Conservation (phyloP, 2,888 invertebrate genomes). For the Dorcus hopei region DNA sequence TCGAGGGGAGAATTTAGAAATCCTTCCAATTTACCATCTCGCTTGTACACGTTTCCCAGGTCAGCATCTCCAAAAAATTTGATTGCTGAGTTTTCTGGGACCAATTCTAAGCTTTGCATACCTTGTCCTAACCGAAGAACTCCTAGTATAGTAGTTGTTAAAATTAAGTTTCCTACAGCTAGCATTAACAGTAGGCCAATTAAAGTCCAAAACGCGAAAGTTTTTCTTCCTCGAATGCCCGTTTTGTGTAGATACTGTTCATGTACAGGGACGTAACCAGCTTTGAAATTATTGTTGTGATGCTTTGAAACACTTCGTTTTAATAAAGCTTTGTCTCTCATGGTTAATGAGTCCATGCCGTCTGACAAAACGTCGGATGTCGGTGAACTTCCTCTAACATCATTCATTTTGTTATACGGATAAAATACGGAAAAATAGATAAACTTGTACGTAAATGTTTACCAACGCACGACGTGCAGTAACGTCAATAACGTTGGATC, state of each 20-base stretch:
- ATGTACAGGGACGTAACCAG: constrained; percentile 43
- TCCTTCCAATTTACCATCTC: constrained; percentile 64
- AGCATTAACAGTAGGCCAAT: constrained; percentile 67
- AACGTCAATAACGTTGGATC: too few relatives aligned
- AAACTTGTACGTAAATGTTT: too few relatives aligned
- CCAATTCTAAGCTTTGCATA: constrained; percentile 81
- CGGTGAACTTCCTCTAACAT: constrained; percentile 36
- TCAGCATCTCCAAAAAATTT: constrained; percentile 78
- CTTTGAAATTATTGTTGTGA: constrained; percentile 42
- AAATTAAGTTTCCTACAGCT: constrained; percentile 73
- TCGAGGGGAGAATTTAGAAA: constrained; percentile 56
- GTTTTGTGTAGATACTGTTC: constrained; percentile 40
- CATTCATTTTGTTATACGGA: constrained; percentile 7
- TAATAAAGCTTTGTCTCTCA: constrained; percentile 39
- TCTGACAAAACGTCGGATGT: constrained; percentile 43
- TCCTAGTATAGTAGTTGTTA: constrained; percentile 77
- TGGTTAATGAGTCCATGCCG: constrained; percentile 40
- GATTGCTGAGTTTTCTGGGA: constrained; percentile 68
- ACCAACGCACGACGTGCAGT: too few relatives aligned
- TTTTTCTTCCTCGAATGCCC: constrained; percentile 54
- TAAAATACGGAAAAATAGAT: too few relatives aligned
- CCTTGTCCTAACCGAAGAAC: constrained; percentile 78
- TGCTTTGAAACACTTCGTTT: constrained; percentile 38
- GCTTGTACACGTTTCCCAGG: constrained; percentile 73
- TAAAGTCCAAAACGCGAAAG: constrained; percentile 77